Percentiles rank a stretch among this genome's conserved stretches.
These are phyloP conservation scores for Pachymerium ferrugineum DNA, from an alignment of 2,888 invertebrate genomes.

Conservation along the genomic window DNA sequence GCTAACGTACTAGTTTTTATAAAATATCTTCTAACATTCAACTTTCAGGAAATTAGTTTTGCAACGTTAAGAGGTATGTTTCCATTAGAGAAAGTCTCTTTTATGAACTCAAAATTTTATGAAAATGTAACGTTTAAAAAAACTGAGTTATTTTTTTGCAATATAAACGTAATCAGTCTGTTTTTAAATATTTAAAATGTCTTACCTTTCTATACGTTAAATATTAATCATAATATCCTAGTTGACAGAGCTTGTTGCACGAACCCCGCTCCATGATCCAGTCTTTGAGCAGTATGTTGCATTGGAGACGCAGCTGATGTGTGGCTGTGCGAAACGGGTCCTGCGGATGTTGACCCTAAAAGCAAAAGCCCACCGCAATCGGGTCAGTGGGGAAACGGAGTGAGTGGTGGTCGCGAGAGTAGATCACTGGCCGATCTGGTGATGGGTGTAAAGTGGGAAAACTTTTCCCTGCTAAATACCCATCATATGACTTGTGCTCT, in stretches of 20 bases:
- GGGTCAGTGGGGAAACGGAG: constrained; percentile 30
- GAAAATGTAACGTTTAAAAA: too few relatives aligned
- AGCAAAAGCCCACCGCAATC: constrained; percentile 31
- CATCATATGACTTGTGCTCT: not conserved
- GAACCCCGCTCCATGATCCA: not conserved
- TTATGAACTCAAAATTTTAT: too few relatives aligned
- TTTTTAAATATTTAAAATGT: not conserved
- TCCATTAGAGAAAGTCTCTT: too few relatives aligned
- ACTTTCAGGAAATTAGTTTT: too few relatives aligned
- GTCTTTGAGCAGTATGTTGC: constrained; percentile 13
- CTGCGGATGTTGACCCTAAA: constrained; percentile 31
- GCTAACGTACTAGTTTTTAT: too few relatives aligned
- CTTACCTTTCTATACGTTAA: not conserved
- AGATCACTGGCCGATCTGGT: constrained; percentile 21
- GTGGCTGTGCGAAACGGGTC: constrained; percentile 7
- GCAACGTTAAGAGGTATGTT: too few relatives aligned
- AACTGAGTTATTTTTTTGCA: too few relatives aligned
- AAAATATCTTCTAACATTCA: too few relatives aligned
- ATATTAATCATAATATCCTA: constrained; percentile 7
- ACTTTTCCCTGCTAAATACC: not conserved
- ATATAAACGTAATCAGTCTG: too few relatives aligned
- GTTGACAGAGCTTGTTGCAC: not conserved
- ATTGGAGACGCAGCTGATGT: constrained; percentile 12
- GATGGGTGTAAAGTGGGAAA: not conserved
- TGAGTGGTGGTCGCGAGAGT: constrained; percentile 13